phyloP scores from a whole-genome alignment of 2,797 vertebrate species.

The Perodicticus potto region DNA sequence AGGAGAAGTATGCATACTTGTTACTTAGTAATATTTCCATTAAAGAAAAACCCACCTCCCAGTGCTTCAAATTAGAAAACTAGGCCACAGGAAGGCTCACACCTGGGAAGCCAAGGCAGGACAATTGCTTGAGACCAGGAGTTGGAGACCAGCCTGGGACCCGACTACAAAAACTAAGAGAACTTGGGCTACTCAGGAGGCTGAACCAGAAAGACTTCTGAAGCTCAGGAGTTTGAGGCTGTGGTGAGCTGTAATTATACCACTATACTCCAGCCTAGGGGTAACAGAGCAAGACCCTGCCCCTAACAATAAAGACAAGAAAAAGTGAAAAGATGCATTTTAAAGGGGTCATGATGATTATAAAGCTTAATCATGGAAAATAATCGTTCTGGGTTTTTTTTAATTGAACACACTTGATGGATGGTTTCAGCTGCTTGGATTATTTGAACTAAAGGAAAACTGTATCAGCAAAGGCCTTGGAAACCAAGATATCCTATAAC shows the following conservation, averaged over 20 bases:
- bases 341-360: neutral
- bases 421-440: neutral
- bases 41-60: neutral
- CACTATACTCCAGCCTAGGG: neutral
- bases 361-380: neutral
- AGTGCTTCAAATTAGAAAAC: neutral
- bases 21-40: neutral
- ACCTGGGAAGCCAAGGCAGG: neutral
- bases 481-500: neutral
- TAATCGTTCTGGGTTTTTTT: neutral
- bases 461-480: neutral
- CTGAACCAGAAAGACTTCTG: neutral
- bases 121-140: neutral
- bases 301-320: neutral
- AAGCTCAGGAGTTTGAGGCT: neutral
- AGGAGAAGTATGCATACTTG: neutral
- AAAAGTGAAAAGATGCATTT: neutral
- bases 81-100: neutral
- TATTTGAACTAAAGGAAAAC: neutral
- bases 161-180: neutral
- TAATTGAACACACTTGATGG: neutral
- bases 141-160: neutral
- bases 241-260: neutral
- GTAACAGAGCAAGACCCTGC: neutral
- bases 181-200: neutral